A percentile compares a stretch with the other conserved stretches of the same genome.
phyloP scores from a whole-genome alignment of 2,797 vertebrate species.

The Psittacula derbiana region DNA sequence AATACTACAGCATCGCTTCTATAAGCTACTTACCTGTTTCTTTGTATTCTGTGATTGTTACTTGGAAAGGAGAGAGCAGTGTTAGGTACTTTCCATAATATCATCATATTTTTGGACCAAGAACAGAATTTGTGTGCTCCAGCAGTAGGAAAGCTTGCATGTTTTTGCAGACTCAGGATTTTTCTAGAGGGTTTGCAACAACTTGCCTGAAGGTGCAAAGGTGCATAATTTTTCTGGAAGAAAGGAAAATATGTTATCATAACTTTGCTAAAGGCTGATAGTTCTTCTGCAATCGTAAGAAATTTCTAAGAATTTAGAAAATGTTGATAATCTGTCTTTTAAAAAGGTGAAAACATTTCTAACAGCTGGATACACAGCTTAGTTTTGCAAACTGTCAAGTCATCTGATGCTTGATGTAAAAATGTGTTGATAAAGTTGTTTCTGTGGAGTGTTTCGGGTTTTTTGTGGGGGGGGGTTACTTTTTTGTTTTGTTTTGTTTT shows the following conservation, averaged over 20 bases:
- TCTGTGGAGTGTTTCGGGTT: not conserved
- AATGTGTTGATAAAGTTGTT: not conserved
- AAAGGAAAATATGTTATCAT: not conserved
- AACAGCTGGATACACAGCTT: not conserved
- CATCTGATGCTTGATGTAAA: not conserved
- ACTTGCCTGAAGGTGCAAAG: conserved; percentile 23
- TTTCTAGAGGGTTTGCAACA: conserved; percentile 44
- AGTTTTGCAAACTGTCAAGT: not conserved
- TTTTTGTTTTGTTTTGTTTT: not conserved
- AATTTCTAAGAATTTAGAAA: not conserved
- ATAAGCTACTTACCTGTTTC: not conserved
- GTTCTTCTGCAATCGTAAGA: not conserved
- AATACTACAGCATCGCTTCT: not conserved
- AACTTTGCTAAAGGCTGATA: not conserved
- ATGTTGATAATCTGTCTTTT: not conserved
- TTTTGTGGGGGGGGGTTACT: not conserved
- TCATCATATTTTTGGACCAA: conserved; percentile 10
- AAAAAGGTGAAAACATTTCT: not conserved
- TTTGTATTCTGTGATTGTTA: not conserved
- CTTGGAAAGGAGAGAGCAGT: not conserved
- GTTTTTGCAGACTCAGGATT: conserved; percentile 30
- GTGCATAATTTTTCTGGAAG: conserved; percentile 5
- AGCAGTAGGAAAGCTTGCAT: not conserved
- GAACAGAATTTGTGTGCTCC: not conserved
- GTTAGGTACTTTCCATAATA: conserved; percentile 44